phyloP scores from a whole-genome alignment of 1,140 invertebrate species.

The Brachionus plicatilis region DNA sequence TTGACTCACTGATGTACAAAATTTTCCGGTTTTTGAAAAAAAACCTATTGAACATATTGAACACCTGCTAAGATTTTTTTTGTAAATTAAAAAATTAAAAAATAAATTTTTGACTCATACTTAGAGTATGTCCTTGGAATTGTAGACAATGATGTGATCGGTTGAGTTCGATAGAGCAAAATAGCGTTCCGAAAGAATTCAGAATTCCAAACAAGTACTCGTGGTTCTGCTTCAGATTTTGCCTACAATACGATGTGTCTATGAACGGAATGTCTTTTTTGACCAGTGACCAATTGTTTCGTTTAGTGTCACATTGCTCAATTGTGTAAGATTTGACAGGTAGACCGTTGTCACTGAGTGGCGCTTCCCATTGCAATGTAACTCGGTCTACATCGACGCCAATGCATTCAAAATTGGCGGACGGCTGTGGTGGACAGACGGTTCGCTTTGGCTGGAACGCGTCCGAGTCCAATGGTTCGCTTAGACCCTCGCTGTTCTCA shows the following conservation, averaged over 20 bases:
- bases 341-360: conserved; percentile 54
- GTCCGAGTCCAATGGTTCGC: conserved; percentile 48
- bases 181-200: conserved; percentile 63
- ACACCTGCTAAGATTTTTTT: too few relatives aligned
- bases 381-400: conserved; percentile 79
- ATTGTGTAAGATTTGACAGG: conserved; percentile 76
- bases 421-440: conserved; percentile 69
- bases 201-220: conserved; percentile 88
- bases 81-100: too few relatives aligned
- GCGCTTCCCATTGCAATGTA: conserved; percentile 57
- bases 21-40: too few relatives aligned
- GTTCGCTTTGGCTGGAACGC: not conserved
- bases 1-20: too few relatives aligned
- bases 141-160: conserved; percentile 66
- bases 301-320: conserved; percentile 84
- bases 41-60: too few relatives aligned
- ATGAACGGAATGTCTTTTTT: conserved; percentile 62
- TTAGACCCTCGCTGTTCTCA: conserved; percentile 81
- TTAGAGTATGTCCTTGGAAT: conserved; percentile 63
- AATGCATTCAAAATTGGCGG: conserved; percentile 78
- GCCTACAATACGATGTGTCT: conserved; percentile 73
- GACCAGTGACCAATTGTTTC: conserved; percentile 57
- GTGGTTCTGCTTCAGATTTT: conserved; percentile 78
- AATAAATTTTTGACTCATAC: conserved; percentile 49
- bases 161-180: conserved; percentile 61